These are phyloP conservation scores for Hylaeus volcanicus DNA, from an alignment of 1,140 invertebrate species.

Conservation along the genomic window DNA sequence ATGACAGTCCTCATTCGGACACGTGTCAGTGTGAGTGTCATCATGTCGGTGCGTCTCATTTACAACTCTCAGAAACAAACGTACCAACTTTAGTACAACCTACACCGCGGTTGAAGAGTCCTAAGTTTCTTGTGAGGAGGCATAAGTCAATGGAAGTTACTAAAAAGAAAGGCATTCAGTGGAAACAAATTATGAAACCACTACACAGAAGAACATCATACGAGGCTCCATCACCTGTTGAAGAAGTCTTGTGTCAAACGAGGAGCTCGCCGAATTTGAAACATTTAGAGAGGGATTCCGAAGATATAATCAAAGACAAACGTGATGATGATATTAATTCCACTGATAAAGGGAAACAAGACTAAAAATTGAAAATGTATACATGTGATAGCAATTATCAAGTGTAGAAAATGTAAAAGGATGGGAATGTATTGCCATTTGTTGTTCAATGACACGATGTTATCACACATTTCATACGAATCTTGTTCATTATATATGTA, in stretches of 20 bases:
- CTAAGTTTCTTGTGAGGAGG: conserved; percentile 59
- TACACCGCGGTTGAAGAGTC: conserved; percentile 34
- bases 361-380: background rate
- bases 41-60: conserved; percentile 53
- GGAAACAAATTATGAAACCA: conserved; percentile 56
- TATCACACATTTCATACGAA: background rate
- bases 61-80: conserved; percentile 24
- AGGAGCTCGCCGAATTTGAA: conserved; percentile 63
- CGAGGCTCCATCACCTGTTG: conserved; percentile 48
- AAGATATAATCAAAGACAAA: background rate
- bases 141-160: conserved; percentile 47
- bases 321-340: background rate
- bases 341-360: background rate
- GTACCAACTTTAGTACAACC: background rate
- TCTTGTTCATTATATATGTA: background rate
- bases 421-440: background rate
- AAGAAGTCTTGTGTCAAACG: conserved; percentile 49
- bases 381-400: background rate
- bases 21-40: conserved; percentile 61
- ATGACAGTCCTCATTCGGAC: conserved; percentile 54
- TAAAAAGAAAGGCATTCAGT: conserved; percentile 64
- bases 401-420: background rate
- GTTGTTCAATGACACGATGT: background rate
- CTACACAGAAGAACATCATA: conserved; percentile 60
- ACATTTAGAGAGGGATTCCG: conserved; percentile 30